Evolutionary conservation across 2,888 invertebrate genomes (phyloP), one percentile per base, ranked within the genome.

Genomic region (Phorcus lineatus): DNA sequence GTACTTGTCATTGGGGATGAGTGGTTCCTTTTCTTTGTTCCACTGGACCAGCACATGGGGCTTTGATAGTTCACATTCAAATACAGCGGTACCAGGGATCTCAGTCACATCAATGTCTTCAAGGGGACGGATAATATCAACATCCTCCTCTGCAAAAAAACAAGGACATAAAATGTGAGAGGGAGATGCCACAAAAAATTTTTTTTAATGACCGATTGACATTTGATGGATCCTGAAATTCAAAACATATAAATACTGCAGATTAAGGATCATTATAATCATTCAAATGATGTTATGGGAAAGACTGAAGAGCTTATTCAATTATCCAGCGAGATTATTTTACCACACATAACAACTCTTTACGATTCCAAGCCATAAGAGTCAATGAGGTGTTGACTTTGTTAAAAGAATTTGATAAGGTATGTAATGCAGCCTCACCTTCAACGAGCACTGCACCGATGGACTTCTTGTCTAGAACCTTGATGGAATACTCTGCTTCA

Each of bases 21-120:
- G 93, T 91, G 97, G 97, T 91, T 97, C 96, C 0, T 97, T 97
- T 92, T 98, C 98, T 93, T 97, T 98, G 93, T 97, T 97, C 92
- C 92, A 91, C 77, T 87, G 86, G 54, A 87, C 89, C n/a, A 84
- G 83, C 11, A 90, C 82, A 74, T 96, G 95, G 78, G 96, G 95
- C 86, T 96, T 95, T 0, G 97, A 97, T 77, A 98, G 94, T 94
- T 97, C 96, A 16, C 98, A 97, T 4, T 95, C 95, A 86, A 98
- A 90, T 11, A 87, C 87, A 22, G 89, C 90, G 6, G 88, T 90
- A 67, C 88, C 86, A 36, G 90, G 91, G 36, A 90, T 87, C 80
- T 90, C 91, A 40, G 87, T 88, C 2, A 91, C 89, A 31, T 89
- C 89, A 47, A 90, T 82, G 84, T 92, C 90, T 70, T 89, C 87